Evolutionary conservation across 2,113 vertebrate genomes (phyloP), one percentile per base, ranked within the genome.

Genomic region (Chamaea fasciata): DNA sequence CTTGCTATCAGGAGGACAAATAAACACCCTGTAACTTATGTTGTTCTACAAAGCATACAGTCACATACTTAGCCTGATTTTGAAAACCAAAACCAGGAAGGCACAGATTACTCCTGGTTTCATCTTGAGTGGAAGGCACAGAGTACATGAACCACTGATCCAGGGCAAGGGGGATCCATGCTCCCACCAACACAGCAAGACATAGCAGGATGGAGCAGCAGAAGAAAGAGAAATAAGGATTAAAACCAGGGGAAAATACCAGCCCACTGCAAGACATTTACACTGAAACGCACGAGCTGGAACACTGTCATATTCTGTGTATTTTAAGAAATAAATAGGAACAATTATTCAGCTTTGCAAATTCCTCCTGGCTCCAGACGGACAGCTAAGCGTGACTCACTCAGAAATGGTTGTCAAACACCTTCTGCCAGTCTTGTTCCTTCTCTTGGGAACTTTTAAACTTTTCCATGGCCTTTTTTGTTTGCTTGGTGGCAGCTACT

Each of bases 301-400:
- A 95, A 39, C 27, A 31, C 64, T 57, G 68, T 84, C n/a, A 44
- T 31, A 33, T 59, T 92, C 65, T 1, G 9, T 78, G 8, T 77
- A 87, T 89, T 89, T 95, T 89, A 92, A 88, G 93, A 92, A 79
- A 83, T 57, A 93, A 93, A 94, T 77, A 88, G 71, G 75, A 90
- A 88, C 92, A 90, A 86, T 93, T 95, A 92, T 53, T 90, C 75
- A 60, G 57, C 83, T 91, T 90, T 65, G 94, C 59, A 80, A 93
- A 80, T 67, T 93, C 79, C 68, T 86, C 23, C 28, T 63, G 71
- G 70, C 85, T 92, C 88, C 53, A 91, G 94, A 92, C 93, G 95
- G 74, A 85, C 82, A 83, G 79, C 77, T 79, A 62, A 53, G 60
- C 0, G 0, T 85, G 71, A 90, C 71, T 90, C 81, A 80, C 31